Evolutionary conservation across 2,113 vertebrate species (phyloP).

Genomic region (Osmerus mordax): DNA sequence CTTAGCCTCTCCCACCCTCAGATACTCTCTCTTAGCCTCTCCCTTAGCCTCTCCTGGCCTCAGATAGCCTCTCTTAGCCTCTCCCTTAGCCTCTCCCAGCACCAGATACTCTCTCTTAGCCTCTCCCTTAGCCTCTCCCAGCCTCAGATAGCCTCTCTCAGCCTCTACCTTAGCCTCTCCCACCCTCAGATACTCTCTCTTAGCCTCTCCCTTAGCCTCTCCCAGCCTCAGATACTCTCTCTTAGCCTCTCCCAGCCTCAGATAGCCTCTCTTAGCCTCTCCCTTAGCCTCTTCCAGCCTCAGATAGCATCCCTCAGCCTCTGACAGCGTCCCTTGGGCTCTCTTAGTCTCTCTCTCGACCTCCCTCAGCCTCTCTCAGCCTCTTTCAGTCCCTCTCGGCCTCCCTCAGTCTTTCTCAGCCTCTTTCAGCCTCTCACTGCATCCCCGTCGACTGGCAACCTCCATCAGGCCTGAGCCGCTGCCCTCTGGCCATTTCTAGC

Average conservation of each 20-base stretch:
- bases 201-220: background rate
- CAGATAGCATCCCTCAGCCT: background rate
- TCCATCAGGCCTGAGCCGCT: background rate
- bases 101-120: background rate
- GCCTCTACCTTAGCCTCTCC: no score
- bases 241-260: background rate
- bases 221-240: background rate
- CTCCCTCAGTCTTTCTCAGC: constrained; percentile 4
- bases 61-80: background rate
- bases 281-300: background rate
- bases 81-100: background rate
- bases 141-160: constrained; percentile 19
- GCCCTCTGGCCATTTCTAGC: background rate
- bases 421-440: background rate
- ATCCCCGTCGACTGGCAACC: no score
- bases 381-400: constrained; percentile 39
- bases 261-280: background rate
- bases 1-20: background rate
- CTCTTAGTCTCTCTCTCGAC: constrained; percentile 22
- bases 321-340: constrained; percentile 22
- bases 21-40: background rate
- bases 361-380: constrained; percentile 47
- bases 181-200: background rate
- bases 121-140: constrained; percentile 43
- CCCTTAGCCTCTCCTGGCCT: background rate